Evolutionary conservation across 1,140 invertebrate species (phyloP).

Genomic region (Anastrepha obliqua): DNA sequence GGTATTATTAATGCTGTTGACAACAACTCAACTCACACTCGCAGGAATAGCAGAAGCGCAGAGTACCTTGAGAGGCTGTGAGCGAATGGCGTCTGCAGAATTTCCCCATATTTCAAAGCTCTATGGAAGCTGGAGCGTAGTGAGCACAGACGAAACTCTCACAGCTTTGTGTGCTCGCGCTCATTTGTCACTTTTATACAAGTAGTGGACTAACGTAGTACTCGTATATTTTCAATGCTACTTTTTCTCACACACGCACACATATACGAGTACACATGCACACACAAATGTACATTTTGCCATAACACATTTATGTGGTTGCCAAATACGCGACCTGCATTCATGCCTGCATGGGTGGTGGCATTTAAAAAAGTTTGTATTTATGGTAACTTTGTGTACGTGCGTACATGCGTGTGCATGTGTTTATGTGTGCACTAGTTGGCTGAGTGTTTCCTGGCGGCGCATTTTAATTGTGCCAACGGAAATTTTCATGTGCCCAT

Average conservation of each 20-base stretch:
- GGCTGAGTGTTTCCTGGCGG: conserved; percentile 36
- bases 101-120: conserved; percentile 39
- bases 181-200: background rate
- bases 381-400: background rate
- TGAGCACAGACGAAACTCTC: background rate
- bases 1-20: background rate
- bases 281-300: background rate
- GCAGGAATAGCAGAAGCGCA: background rate
- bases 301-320: background rate
- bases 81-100: background rate
- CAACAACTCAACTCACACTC: background rate
- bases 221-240: background rate
- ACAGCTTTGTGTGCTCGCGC: background rate
- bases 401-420: background rate
- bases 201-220: background rate
- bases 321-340: conserved; percentile 45
- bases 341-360: background rate
- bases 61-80: background rate
- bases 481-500: conserved; percentile 45
- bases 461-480: conserved; percentile 48
- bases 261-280: background rate
- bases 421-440: background rate
- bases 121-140: background rate
- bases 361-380: background rate
- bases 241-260: too few species aligned